phyloP scores from a whole-genome alignment of 2,113 vertebrate species.

The Oriolus oriolus region DNA sequence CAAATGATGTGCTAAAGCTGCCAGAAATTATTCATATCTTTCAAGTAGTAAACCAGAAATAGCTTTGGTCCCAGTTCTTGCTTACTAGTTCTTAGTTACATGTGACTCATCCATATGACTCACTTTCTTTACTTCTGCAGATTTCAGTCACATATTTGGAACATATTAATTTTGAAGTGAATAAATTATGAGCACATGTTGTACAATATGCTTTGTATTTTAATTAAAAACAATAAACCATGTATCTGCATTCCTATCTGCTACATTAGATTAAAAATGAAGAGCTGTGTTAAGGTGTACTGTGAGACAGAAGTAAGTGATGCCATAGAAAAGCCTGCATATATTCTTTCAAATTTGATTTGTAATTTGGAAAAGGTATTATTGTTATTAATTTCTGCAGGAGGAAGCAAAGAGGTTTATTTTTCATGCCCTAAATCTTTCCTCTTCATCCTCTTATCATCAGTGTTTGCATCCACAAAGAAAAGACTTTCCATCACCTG shows the following conservation, averaged over 20 bases:
- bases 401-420: not conserved
- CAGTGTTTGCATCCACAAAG: not conserved
- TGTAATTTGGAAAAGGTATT: not conserved
- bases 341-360: not conserved
- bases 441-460: conserved; percentile 2
- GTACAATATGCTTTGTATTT: not conserved
- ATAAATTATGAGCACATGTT: not conserved
- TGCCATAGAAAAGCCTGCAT: not conserved
- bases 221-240: conserved; percentile 10
- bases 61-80: not conserved
- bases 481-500: conserved; percentile 12
- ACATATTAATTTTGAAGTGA: not conserved
- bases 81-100: not conserved
- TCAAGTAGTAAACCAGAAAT: not conserved
- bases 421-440: conserved; percentile 25
- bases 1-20: not conserved
- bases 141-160: not conserved
- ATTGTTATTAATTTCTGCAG: not conserved
- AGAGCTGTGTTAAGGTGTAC: not conserved
- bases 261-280: not conserved
- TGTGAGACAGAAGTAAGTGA: not conserved
- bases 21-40: not conserved
- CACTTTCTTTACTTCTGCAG: not conserved
- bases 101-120: not conserved
- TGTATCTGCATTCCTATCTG: not conserved